These are phyloP conservation scores for Leptonema lineaticorne DNA, from an alignment of 1,140 invertebrate species.

Conservation along the genomic window DNA sequence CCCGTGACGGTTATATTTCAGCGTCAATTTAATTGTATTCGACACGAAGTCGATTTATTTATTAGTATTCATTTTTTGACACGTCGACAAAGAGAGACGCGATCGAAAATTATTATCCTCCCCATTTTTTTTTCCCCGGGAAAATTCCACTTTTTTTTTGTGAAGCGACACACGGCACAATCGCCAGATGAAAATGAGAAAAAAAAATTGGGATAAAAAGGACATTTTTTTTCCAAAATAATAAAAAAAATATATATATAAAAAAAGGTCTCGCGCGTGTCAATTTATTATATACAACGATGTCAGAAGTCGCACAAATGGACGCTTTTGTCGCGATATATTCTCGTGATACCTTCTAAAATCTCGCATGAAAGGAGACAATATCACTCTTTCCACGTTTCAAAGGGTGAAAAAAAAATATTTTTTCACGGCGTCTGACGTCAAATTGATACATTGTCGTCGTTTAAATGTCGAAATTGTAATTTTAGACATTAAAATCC, in stretches of 20 bases:
- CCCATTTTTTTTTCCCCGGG: no score
- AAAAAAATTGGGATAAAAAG: slow-evolving; percentile 12
- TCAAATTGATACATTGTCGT: not conserved
- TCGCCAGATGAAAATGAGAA: slow-evolving; percentile 13
- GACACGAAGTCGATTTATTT: not conserved
- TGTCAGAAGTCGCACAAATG: slow-evolving; percentile 15
- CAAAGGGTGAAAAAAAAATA: not conserved
- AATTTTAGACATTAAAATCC: no score
- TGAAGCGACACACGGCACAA: no score
- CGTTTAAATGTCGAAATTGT: not conserved
- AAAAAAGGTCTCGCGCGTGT: slow-evolving; percentile 18
- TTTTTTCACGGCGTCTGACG: not conserved
- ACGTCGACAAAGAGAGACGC: not conserved
- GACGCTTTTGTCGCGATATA: slow-evolving; percentile 16
- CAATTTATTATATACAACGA: slow-evolving; percentile 27
- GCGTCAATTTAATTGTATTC: no score
- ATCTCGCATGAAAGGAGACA: slow-evolving; percentile 18
- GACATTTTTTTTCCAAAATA: no score
- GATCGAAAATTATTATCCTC: no score
- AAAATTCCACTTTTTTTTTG: slow-evolving; percentile 14
- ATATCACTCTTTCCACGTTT: not conserved
- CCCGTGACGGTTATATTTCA: no score
- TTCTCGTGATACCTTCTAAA: slow-evolving; percentile 16
- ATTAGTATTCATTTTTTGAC: not conserved
- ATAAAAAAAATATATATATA: no score